phyloP scores from a whole-genome alignment of 2,888 invertebrate genomes.

The Aphodius granarius region DNA sequence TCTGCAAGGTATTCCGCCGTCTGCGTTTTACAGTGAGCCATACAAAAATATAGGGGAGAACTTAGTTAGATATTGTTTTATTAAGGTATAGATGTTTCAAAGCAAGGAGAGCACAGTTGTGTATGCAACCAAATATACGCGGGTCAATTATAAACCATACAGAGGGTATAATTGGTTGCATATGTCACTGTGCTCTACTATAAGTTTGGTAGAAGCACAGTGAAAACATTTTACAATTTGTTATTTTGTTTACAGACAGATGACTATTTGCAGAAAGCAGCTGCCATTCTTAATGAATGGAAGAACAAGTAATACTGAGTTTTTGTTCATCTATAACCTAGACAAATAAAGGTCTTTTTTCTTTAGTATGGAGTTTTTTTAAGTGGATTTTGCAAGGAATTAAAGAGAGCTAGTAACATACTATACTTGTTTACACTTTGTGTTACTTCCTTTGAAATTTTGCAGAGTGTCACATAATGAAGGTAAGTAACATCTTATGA shows the following conservation, averaged over 20 bases:
- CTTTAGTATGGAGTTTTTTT: too few relatives aligned
- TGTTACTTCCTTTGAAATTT: too few relatives aligned
- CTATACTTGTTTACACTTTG: too few relatives aligned
- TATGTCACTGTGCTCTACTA: too few relatives aligned
- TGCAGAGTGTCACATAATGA: too few relatives aligned
- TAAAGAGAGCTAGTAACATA: too few relatives aligned
- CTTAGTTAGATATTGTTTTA: slow-evolving; percentile 91
- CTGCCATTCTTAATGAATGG: slow-evolving; percentile 67
- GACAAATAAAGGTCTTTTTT: background rate
- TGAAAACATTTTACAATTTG: slow-evolving; percentile 22
- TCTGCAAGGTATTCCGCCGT: slow-evolving; percentile 90
- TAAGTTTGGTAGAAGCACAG: background rate
- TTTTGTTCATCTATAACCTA: background rate
- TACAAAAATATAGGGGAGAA: slow-evolving; percentile 84
- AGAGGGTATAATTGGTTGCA: too few relatives aligned
- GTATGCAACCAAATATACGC: too few relatives aligned
- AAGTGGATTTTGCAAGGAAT: too few relatives aligned
- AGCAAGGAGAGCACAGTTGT: too few relatives aligned
- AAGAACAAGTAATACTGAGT: slow-evolving; percentile 35
- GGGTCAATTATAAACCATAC: too few relatives aligned
- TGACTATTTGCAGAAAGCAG: slow-evolving; percentile 69
- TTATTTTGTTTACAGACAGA: slow-evolving; percentile 65
- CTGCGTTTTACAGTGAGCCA: slow-evolving; percentile 84
- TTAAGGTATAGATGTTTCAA: slow-evolving; percentile 85
- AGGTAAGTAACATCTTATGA: too few relatives aligned